phyloP scores from a whole-genome alignment of 2,888 invertebrate genomes.

The Dendrolimus houi region DNA sequence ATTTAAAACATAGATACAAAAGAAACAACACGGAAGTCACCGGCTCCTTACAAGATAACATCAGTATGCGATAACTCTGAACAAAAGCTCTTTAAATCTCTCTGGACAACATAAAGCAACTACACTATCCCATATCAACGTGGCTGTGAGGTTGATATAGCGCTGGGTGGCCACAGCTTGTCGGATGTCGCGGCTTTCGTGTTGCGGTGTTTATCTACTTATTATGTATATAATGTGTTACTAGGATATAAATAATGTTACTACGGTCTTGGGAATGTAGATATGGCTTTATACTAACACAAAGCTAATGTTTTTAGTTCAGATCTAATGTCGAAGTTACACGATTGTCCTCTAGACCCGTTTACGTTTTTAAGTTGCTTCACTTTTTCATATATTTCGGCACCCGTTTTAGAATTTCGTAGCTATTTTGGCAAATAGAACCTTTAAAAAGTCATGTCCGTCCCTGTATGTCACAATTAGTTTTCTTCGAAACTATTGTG shows the following conservation, averaged over 20 bases:
- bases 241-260: not conserved
- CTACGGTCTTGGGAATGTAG: not conserved
- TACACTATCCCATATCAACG: constrained; percentile 1
- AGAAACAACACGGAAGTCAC: not conserved
- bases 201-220: constrained; percentile 39
- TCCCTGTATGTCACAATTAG: no score
- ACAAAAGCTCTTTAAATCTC: not conserved
- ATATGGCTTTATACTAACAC: no score
- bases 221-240: constrained; percentile 49
- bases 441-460: no score
- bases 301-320: no score
- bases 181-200: constrained; percentile 15
- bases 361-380: no score
- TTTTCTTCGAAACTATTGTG: no score
- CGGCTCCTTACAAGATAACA: not conserved
- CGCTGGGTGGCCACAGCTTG: constrained; percentile 35
- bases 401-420: no score
- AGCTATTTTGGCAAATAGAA: no score
- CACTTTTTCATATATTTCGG: no score
- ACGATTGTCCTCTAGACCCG: no score
- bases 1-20: not conserved
- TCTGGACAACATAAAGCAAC: not conserved
- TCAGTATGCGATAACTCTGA: constrained; percentile 4
- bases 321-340: no score
- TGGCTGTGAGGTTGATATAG: constrained; percentile 12